phyloP scores from a whole-genome alignment of 92 coral and sea anemone genomes.

The Zoanthus gigantus region DNA sequence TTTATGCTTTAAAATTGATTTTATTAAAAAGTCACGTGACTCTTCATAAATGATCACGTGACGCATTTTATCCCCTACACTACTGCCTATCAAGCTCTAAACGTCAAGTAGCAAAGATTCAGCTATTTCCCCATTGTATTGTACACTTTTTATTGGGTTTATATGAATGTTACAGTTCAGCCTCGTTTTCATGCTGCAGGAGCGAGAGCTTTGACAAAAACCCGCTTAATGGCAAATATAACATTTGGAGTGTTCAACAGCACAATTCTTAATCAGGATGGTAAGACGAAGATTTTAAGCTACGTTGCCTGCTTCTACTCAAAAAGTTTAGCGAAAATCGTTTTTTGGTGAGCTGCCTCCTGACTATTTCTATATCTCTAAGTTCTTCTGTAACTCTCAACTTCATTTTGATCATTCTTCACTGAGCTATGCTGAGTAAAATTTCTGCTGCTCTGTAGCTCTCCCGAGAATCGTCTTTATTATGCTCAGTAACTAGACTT shows the following conservation, averaged over 20 bases:
- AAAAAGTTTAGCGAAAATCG: too few relatives aligned
- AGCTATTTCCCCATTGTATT: neutral
- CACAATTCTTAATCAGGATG: too few relatives aligned
- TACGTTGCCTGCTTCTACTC: too few relatives aligned
- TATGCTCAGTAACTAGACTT: conserved; percentile 14
- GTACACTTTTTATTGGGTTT: conserved; percentile 23
- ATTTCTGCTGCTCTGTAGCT: neutral
- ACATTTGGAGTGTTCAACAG: too few relatives aligned
- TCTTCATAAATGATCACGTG: conserved; percentile 56
- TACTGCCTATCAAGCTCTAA: conserved; percentile 23
- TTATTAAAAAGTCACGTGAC: conserved; percentile 56
- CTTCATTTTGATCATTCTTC: neutral
- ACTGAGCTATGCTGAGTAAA: neutral
- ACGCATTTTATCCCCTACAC: conserved; percentile 48
- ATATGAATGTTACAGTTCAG: neutral
- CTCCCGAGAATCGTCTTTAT: neutral
- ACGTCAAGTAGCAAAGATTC: conserved; percentile 2
- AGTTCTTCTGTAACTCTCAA: neutral
- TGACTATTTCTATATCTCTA: neutral
- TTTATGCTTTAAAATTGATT: conserved; percentile 38
- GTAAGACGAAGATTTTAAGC: too few relatives aligned
- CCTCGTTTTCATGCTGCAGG: neutral
- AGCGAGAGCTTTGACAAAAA: conserved; percentile 42
- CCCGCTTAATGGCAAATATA: conserved; percentile 42
- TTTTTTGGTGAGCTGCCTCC: neutral